Percentiles rank a stretch among this genome's conserved stretches.
Conservation (phyloP, 1,140 invertebrate species). For the Homalodisca vitripennis region DNA sequence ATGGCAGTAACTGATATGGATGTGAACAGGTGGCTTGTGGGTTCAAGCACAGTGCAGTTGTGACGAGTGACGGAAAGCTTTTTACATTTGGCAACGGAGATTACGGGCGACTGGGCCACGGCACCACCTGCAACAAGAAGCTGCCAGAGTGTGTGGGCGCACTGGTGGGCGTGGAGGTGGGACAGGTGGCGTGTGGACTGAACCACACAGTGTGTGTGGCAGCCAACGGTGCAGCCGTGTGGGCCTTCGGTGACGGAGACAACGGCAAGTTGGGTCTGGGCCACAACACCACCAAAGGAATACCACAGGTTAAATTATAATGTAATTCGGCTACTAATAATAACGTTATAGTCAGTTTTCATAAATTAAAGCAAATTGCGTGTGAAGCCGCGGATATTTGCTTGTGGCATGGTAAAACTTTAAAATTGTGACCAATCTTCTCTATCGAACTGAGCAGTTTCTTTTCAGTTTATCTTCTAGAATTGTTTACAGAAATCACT, state of each 20-base stretch:
- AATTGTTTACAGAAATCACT: too few relatives aligned
- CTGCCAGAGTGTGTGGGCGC: conserved; percentile 55
- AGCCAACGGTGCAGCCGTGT: conserved; percentile 57
- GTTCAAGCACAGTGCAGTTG: conserved; percentile 67
- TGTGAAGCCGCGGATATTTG: too few relatives aligned
- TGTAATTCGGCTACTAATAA: too few relatives aligned
- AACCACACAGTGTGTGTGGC: conserved; percentile 65
- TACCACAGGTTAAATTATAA: conserved; percentile 52
- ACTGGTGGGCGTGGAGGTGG: conserved; percentile 45
- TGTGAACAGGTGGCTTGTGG: conserved; percentile 58
- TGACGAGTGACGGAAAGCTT: conserved; percentile 63
- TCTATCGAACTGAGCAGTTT: too few relatives aligned
- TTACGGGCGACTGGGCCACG: conserved; percentile 63
- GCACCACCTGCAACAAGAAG: conserved; percentile 61
- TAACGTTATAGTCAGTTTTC: too few relatives aligned
- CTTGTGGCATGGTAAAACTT: too few relatives aligned
- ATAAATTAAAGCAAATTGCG: too few relatives aligned
- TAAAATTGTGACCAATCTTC: too few relatives aligned
- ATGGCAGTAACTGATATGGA: too few relatives aligned
- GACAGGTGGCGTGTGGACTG: conserved; percentile 59
- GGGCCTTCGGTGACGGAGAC: conserved; percentile 68
- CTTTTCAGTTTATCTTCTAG: too few relatives aligned
- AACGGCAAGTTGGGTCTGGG: conserved; percentile 65
- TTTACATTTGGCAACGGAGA: conserved; percentile 69
- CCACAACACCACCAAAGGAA: conserved; percentile 55